A percentile compares a stretch with the other conserved stretches of the same genome.
Evolutionary conservation across 1,140 invertebrate genomes (phyloP).

Genomic region (Eriosoma lanigerum): DNA sequence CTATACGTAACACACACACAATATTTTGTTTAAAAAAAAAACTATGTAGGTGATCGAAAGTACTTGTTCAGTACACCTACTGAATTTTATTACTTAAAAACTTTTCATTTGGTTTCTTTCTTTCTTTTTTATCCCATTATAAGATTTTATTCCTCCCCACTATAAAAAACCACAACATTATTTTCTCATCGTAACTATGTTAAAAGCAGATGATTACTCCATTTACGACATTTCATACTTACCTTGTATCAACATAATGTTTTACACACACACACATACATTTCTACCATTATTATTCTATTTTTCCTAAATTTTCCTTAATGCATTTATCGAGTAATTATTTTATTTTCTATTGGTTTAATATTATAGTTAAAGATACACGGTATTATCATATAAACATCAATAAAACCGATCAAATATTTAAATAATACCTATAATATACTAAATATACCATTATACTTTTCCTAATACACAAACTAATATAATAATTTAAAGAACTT

Average conservation of each 20-base stretch:
- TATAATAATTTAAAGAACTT: too few species aligned
- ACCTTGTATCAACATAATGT: not conserved
- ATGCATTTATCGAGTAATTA: slow-evolving; percentile 4
- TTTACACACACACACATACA: slow-evolving; percentile 3
- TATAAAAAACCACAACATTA: slow-evolving; percentile 14
- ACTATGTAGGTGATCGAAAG: not conserved
- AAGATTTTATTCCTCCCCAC: not conserved
- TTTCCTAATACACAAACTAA: too few species aligned
- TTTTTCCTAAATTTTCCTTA: not conserved
- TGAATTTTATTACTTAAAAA: slow-evolving; percentile 27
- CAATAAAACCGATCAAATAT: not conserved
- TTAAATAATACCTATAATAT: too few species aligned
- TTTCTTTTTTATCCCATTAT: slow-evolving; percentile 13
- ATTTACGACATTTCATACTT: slow-evolving; percentile 33
- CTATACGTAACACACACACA: too few species aligned
- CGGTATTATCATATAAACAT: too few species aligned
- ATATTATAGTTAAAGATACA: too few species aligned
- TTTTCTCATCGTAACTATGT: slow-evolving; percentile 11
- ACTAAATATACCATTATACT: too few species aligned
- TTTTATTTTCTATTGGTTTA: slow-evolving; percentile 2
- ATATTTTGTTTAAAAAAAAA: too few species aligned
- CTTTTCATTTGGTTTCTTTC: not conserved
- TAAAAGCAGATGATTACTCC: slow-evolving; percentile 22
- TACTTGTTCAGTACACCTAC: not conserved
- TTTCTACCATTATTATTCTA: not conserved